phyloP scores from a whole-genome alignment of 2,797 vertebrate species.

The Pangasius krempfi region DNA sequence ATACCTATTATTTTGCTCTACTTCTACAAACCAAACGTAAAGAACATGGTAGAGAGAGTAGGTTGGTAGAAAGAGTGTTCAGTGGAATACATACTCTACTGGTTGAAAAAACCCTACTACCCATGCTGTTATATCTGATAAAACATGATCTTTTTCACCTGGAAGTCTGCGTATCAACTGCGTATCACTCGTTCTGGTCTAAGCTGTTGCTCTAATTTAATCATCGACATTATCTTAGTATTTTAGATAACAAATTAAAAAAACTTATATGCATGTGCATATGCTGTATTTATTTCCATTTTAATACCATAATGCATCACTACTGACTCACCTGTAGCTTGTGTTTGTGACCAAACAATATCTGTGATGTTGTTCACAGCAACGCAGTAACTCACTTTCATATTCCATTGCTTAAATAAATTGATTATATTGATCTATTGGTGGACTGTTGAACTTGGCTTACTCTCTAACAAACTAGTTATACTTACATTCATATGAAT shows the following conservation, averaged over 20 bases:
- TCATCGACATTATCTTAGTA: background rate
- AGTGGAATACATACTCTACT: background rate
- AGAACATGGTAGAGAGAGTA: background rate
- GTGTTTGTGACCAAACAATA: background rate
- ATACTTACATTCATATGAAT: slow-evolving; percentile 83
- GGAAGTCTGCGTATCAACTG: background rate
- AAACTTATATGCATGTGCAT: background rate
- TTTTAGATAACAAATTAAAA: background rate
- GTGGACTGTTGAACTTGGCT: background rate
- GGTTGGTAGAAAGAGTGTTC: background rate
- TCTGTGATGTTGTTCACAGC: background rate
- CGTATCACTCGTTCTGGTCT: background rate
- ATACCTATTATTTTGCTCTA: background rate
- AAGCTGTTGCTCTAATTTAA: background rate
- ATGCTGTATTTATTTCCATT: background rate
- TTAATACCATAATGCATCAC: background rate
- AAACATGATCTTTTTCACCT: background rate
- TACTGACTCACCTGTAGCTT: background rate
- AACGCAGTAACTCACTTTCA: background rate
- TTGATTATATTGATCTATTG: background rate
- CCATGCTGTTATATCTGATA: background rate
- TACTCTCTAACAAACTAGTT: background rate
- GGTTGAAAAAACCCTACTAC: background rate
- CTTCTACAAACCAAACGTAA: background rate
- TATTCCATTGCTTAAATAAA: background rate